These are phyloP conservation scores for Presbytis comata DNA, from an alignment of 2,797 vertebrate species.

Conservation along the genomic window DNA sequence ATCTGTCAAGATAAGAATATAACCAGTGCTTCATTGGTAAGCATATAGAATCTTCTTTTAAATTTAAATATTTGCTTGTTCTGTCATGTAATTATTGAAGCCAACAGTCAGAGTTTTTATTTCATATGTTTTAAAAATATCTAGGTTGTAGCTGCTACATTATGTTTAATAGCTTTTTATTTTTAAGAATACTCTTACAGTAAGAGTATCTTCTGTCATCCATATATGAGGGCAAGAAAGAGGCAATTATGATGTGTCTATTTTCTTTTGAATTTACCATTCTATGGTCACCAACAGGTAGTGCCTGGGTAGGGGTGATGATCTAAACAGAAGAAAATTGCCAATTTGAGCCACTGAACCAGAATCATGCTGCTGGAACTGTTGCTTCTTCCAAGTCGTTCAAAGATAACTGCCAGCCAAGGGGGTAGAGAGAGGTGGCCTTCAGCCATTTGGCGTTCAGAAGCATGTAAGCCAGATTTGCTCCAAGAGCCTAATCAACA, in stretches of 20 bases:
- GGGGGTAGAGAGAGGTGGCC: neutral
- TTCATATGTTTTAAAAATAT: neutral
- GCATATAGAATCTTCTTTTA: neutral
- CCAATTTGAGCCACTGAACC: conserved; percentile 45
- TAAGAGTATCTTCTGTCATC: neutral
- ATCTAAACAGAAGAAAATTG: conserved; percentile 54
- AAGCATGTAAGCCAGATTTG: neutral
- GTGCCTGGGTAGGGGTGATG: neutral
- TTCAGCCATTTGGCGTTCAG: conserved; percentile 55
- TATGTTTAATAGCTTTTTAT: neutral
- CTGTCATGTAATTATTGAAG: neutral
- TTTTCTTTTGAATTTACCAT: conserved; percentile 8
- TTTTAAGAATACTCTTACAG: neutral
- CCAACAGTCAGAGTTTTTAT: neutral
- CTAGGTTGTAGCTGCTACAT: neutral
- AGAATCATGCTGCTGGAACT: conserved; percentile 31
- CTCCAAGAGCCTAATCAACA: conserved; percentile 53
- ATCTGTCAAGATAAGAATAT: neutral
- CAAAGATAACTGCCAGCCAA: conserved; percentile 29
- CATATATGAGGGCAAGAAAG: neutral
- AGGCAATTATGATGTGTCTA: neutral
- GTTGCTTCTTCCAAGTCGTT: conserved; percentile 52
- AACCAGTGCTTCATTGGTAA: neutral
- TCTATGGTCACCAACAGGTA: neutral
- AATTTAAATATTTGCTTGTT: neutral